Evolutionary conservation across 2,113 vertebrate genomes (phyloP).

Genomic region (Prunella fulvescens): DNA sequence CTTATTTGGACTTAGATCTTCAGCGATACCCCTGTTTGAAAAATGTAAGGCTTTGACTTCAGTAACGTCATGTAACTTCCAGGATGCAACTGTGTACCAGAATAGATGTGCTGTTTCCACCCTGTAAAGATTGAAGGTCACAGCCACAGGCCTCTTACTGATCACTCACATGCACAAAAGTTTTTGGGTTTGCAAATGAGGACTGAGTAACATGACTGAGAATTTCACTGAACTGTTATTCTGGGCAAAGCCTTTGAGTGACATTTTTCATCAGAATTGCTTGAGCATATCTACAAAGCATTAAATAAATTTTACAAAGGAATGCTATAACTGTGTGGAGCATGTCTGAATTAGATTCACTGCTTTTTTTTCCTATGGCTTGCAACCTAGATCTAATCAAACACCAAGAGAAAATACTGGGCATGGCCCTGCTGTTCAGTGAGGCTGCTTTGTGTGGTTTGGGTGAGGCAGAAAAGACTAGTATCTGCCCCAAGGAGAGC

Average conservation of each 20-base stretch:
- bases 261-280: constrained; percentile 17
- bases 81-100: not conserved
- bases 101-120: not conserved
- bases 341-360: constrained; percentile 13
- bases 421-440: not conserved
- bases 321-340: constrained; percentile 23
- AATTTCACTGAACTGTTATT: constrained; percentile 29
- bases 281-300: constrained; percentile 23
- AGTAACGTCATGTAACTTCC: not conserved
- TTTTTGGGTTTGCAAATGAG: constrained; percentile 26
- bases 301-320: constrained; percentile 52
- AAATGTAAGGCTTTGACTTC: not conserved
- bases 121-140: not conserved
- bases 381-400: not conserved
- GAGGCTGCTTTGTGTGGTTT: not conserved
- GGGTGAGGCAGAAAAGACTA: not conserved
- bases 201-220: not conserved
- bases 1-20: not conserved
- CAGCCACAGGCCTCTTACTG: not conserved
- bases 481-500: not conserved
- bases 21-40: not conserved
- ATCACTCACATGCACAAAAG: not conserved
- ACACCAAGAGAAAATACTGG: not conserved
- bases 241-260: constrained; percentile 1
- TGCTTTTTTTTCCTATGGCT: not conserved